phyloP scores from a whole-genome alignment of 2,888 invertebrate species.

The Hydropsyche betteni region DNA sequence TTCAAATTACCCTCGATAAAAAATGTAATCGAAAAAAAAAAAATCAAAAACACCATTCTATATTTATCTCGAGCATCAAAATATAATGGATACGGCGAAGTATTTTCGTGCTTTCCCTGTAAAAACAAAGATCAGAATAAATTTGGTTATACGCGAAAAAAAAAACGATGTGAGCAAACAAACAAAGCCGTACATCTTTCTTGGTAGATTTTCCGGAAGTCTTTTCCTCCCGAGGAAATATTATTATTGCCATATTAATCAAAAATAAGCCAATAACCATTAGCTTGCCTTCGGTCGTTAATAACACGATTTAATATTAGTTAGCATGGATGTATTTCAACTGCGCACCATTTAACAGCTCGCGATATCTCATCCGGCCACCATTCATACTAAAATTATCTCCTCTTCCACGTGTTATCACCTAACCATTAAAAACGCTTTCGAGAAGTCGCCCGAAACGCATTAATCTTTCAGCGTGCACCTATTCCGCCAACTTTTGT shows the following conservation, averaged over 20 bases:
- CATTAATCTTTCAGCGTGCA: slow-evolving; percentile 36
- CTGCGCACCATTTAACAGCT: slow-evolving; percentile 27
- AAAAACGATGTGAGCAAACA: neutral
- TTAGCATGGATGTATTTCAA: slow-evolving; percentile 25
- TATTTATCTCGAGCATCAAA: too few species aligned
- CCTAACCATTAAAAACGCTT: slow-evolving; percentile 39
- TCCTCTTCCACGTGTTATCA: slow-evolving; percentile 42
- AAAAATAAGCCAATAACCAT: slow-evolving; percentile 17
- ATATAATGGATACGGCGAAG: too few species aligned
- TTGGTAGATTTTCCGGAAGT: neutral
- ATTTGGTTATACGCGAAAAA: neutral
- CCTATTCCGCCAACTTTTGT: slow-evolving; percentile 13
- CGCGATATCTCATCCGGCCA: slow-evolving; percentile 36
- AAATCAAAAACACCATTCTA: too few species aligned
- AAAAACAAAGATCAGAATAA: neutral
- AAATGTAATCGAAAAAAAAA: too few species aligned
- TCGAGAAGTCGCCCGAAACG: slow-evolving; percentile 31
- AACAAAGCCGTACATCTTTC: slow-evolving; percentile 10
- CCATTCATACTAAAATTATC: slow-evolving; percentile 37
- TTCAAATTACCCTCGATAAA: too few species aligned
- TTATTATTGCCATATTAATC: slow-evolving; percentile 16
- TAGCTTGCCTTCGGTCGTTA: slow-evolving; percentile 6
- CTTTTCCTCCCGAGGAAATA: neutral
- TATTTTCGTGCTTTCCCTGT: too few species aligned
- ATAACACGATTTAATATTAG: slow-evolving; percentile 26